Evolutionary conservation across 2,888 invertebrate genomes (phyloP).

Genomic region (Lacanobia oleracea): DNA sequence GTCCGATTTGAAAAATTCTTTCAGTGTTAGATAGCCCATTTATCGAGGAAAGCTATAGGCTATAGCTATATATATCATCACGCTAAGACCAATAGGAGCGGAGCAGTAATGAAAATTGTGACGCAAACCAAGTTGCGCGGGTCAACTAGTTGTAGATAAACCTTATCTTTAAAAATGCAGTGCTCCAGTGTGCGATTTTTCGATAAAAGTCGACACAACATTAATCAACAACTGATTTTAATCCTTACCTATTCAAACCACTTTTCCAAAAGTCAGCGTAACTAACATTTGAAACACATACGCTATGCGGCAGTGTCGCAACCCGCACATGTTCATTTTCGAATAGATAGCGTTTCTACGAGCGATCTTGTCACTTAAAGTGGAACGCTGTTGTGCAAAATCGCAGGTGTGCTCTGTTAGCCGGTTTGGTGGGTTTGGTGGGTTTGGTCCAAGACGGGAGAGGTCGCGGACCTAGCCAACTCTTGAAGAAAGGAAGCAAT

Average conservation of each 20-base stretch:
- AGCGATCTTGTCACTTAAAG: constrained; percentile 66
- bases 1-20: too few relatives aligned
- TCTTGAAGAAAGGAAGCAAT: too few relatives aligned
- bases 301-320: constrained; percentile 41
- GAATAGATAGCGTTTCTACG: constrained; percentile 64
- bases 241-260: constrained; percentile 30
- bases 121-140: too few relatives aligned
- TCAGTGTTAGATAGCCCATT: too few relatives aligned
- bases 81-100: too few relatives aligned
- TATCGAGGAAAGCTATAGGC: too few relatives aligned
- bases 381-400: constrained; percentile 68
- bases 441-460: constrained; percentile 19
- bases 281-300: constrained; percentile 22
- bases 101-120: too few relatives aligned
- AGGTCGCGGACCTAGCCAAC: not conserved
- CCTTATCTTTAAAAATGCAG: not conserved
- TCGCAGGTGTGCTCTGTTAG: constrained; percentile 63
- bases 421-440: constrained; percentile 53
- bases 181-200: not conserved
- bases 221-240: constrained; percentile 36
- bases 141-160: too few relatives aligned
- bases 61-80: too few relatives aligned
- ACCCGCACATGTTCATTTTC: constrained; percentile 61
- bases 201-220: constrained; percentile 21
- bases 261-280: constrained; percentile 18